Evolutionary conservation across 2,797 vertebrate species (phyloP).

Genomic region (Micropoecilia bifurca): DNA sequence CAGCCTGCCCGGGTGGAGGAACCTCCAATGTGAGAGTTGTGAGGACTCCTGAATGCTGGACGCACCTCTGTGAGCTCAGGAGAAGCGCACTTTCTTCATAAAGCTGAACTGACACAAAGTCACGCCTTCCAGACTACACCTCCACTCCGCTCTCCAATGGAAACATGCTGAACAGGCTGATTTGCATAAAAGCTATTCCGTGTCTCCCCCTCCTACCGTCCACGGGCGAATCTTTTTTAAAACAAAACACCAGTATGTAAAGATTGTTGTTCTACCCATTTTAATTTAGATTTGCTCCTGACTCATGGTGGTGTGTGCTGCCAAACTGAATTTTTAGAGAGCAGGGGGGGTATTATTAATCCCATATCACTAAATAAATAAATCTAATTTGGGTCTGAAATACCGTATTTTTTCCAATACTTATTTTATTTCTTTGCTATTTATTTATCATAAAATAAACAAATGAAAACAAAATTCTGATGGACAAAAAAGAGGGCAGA

Average conservation of each 20-base stretch:
- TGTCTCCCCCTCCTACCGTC: constrained; percentile 15
- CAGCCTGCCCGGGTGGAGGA: constrained; percentile 28
- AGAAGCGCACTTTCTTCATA: constrained; percentile 80
- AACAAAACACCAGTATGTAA: background rate
- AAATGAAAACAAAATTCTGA: background rate
- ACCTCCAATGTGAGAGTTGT: constrained; percentile 16
- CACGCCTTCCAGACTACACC: constrained; percentile 77
- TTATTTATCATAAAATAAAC: background rate
- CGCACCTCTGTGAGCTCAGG: constrained; percentile 64
- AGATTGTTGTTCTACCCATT: background rate
- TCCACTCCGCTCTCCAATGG: constrained; percentile 73
- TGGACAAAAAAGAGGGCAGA: constrained; percentile 23
- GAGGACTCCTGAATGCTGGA: constrained; percentile 39
- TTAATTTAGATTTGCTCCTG: background rate
- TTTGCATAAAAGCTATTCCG: constrained; percentile 75
- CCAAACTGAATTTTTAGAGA: background rate
- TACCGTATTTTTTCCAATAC: background rate
- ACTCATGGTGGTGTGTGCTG: background rate
- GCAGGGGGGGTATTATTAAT: background rate
- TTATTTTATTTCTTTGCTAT: background rate
- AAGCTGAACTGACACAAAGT: constrained; percentile 69
- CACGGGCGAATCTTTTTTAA: background rate
- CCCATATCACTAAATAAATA: background rate
- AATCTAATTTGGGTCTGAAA: background rate
- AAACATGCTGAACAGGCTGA: constrained; percentile 40